A percentile compares a stretch with the other conserved stretches of the same genome.
Evolutionary conservation across 2,113 vertebrate genomes (phyloP).

Genomic region (Scomber scombrus): DNA sequence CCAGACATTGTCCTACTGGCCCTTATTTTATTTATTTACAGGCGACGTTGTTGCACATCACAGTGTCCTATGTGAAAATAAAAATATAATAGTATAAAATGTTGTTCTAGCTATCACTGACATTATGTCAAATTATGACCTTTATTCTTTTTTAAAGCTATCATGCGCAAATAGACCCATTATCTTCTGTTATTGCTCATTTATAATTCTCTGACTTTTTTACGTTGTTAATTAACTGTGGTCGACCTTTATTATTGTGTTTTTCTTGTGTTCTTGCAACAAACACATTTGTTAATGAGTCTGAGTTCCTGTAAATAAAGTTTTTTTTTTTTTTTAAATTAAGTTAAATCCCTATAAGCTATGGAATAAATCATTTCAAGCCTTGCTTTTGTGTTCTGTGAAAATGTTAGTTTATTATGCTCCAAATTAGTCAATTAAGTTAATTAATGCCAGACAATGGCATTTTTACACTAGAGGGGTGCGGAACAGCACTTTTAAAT

Average conservation of each 20-base stretch:
- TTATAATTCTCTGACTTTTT: neutral
- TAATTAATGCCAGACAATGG: neutral
- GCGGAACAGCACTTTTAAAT: neutral
- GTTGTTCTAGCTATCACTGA: neutral
- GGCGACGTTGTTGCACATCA: neutral
- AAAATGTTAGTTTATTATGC: neutral
- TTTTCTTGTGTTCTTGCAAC: neutral
- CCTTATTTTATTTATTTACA: neutral
- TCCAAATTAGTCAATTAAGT: slow-evolving; percentile 14
- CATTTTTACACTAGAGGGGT: neutral
- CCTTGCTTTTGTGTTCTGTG: neutral
- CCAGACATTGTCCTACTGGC: too few relatives aligned
- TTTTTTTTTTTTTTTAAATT: neutral
- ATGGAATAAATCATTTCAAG: neutral
- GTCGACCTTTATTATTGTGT: neutral
- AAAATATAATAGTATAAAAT: neutral
- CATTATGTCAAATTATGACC: neutral
- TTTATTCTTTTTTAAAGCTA: slow-evolving; percentile 4
- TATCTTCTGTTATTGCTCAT: neutral
- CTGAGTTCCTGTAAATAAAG: neutral
- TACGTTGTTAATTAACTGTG: neutral
- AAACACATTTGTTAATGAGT: neutral
- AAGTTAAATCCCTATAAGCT: neutral
- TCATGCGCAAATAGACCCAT: slow-evolving; percentile 23
- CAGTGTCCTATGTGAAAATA: neutral